Evolutionary conservation across 1,140 invertebrate species (phyloP).

Genomic region (Eubasilissa regina): DNA sequence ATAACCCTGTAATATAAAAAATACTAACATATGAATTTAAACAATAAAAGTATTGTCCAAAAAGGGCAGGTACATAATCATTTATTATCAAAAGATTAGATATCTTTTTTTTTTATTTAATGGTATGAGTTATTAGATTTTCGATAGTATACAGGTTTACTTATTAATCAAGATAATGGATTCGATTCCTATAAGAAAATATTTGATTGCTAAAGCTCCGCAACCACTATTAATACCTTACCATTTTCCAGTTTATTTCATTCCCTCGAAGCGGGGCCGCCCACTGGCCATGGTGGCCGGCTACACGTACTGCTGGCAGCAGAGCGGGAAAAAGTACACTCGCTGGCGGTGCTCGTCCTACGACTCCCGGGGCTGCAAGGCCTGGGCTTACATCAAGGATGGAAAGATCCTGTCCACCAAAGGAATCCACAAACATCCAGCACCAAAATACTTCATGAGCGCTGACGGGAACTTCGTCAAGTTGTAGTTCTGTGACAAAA

Average conservation of each 20-base stretch:
- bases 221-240: too few species aligned
- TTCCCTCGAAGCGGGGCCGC: constrained; percentile 29
- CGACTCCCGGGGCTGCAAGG: constrained; percentile 18
- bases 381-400: constrained; percentile 33
- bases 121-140: too few species aligned
- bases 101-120: too few species aligned
- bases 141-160: too few species aligned
- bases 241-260: constrained; percentile 12
- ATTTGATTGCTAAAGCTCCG: too few species aligned
- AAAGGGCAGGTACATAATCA: too few species aligned
- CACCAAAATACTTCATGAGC: constrained; percentile 20
- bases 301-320: constrained; percentile 40
- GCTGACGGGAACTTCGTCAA: constrained; percentile 10
- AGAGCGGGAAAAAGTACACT: constrained; percentile 19
- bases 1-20: too few species aligned
- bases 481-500: background rate
- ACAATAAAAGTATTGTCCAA: too few species aligned
- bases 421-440: constrained; percentile 13
- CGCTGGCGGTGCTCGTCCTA: constrained; percentile 43
- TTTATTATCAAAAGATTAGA: too few species aligned
- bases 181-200: too few species aligned
- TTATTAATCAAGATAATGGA: too few species aligned
- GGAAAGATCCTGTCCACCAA: background rate
- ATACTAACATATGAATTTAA: too few species aligned
- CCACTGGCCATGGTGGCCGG: constrained; percentile 22